These are phyloP conservation scores for Globia sparganii DNA, from an alignment of 2,888 invertebrate species.

Conservation along the genomic window DNA sequence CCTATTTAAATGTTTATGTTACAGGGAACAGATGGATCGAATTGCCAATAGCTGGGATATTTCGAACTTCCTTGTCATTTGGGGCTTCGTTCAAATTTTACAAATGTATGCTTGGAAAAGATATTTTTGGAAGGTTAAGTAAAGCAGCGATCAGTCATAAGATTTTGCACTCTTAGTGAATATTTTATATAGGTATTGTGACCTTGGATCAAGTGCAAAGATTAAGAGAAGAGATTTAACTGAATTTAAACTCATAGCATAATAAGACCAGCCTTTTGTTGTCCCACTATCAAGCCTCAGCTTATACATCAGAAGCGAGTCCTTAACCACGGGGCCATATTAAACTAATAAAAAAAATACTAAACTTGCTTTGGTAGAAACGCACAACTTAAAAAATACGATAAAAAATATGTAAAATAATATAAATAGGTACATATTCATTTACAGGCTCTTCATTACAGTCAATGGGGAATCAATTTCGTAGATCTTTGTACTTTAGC, in stretches of 20 bases:
- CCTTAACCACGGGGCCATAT: background rate
- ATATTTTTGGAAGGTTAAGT: slow-evolving; percentile 39
- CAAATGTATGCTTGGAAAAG: slow-evolving; percentile 35
- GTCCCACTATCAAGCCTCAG: background rate
- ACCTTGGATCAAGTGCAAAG: background rate
- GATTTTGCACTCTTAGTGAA: background rate
- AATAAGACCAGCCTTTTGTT: background rate
- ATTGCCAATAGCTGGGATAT: slow-evolving; percentile 27
- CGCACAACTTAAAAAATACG: background rate
- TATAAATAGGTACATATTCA: no score
- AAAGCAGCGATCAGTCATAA: background rate
- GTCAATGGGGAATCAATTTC: slow-evolving; percentile 46
- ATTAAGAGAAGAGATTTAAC: background rate
- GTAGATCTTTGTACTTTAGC: slow-evolving; percentile 34
- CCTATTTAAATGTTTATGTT: slow-evolving; percentile 5
- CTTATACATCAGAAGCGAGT: background rate
- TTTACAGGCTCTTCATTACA: slow-evolving; percentile 40
- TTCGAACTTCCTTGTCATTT: slow-evolving; percentile 32
- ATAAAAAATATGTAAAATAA: background rate
- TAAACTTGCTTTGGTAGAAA: background rate
- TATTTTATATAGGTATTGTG: background rate
- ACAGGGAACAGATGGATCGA: slow-evolving; percentile 17
- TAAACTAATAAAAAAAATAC: background rate
- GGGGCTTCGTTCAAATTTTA: slow-evolving; percentile 35
- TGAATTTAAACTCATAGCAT: background rate